A percentile compares a stretch with the other conserved stretches of the same genome.
Conservation (phyloP, 2,113 vertebrate species). For the Dipodomys stephensi region DNA sequence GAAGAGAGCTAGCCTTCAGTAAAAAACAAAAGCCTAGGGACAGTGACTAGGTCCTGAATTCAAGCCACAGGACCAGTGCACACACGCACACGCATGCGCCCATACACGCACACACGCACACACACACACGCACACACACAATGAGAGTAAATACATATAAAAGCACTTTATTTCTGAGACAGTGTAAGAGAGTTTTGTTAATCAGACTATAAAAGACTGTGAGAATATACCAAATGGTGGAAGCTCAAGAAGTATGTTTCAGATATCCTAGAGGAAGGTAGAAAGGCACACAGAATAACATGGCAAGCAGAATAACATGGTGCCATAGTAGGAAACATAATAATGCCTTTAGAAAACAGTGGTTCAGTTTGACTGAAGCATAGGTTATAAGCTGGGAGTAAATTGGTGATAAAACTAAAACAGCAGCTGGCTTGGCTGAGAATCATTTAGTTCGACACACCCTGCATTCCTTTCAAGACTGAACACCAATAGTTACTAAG, state of each 20-base stretch:
- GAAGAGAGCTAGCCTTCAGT: not conserved
- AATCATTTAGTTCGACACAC: not conserved
- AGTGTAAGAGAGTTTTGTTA: not conserved
- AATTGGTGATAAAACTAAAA: not conserved
- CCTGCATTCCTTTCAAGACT: not conserved
- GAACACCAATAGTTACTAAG: not conserved
- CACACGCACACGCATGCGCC: no score
- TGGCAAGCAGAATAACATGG: not conserved
- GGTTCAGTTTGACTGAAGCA: not conserved
- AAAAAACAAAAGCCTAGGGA: not conserved
- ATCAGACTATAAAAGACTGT: not conserved
- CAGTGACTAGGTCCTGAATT: no score
- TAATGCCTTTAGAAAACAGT: not conserved
- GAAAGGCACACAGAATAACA: slow-evolving; percentile 8
- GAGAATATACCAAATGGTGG: not conserved
- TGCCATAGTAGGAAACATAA: not conserved
- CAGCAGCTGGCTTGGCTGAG: not conserved
- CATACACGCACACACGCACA: no score
- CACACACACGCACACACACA: not conserved
- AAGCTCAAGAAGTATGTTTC: not conserved
- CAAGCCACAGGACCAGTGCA: no score
- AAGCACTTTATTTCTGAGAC: not conserved
- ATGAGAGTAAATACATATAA: not conserved
- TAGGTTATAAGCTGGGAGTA: not conserved
- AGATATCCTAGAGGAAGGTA: not conserved